Base-by-base conservation (phyloP, 2,888 invertebrate genomes). In the Drosophila greeni region DNA sequence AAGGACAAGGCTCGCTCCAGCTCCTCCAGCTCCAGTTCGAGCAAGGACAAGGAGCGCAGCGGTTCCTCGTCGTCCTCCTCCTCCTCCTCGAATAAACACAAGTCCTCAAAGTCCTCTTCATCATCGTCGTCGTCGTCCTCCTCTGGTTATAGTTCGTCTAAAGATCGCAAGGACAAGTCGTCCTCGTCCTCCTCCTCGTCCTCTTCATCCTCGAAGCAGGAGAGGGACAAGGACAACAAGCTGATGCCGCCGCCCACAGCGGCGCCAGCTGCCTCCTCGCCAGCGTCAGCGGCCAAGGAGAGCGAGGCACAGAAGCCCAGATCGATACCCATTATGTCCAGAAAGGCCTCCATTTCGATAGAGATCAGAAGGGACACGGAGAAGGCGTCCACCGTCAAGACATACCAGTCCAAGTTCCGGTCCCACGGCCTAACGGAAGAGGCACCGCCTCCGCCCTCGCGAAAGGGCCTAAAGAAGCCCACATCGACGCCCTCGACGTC, bases 401-500 rank as follows among this genome's bases (percentile, higher is more conserved):
- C 95, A 16, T 96, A 94, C 87, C 93, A 96, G 89, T 95, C 96
- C 1, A 96, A 95, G 89, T 96, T 97, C 90, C 92, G 97, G 74
- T 96, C 96, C 51, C 97, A 96, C 82, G 97, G 97, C 36, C 89
- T 97, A 55, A 95, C 95, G 86, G 96, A 97, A 87, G 95, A 95
- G 89, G 92, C 93, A 0, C 95, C 95, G 84, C 95, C 95, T n/a
- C 95, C 96, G 14, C 94, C 94, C 3, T 94, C 95, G 4, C 91
- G 95, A 59, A 92, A 92, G 52, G 90, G 92, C 1, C 87, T 92
- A 3, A 92, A 94, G 81, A 93, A 92, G 86, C 91, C 92, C 0
- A 52, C 66, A 8, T 88, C 90, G 39, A 87, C 62, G 76, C 49
- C 86, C 90, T 71, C 5, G 67, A 29, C 36, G 20, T 29, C 57